Evolutionary conservation across 2,113 vertebrate genomes (phyloP), one percentile per base, ranked within the genome.

Genomic region (Fregetta grallaria): DNA sequence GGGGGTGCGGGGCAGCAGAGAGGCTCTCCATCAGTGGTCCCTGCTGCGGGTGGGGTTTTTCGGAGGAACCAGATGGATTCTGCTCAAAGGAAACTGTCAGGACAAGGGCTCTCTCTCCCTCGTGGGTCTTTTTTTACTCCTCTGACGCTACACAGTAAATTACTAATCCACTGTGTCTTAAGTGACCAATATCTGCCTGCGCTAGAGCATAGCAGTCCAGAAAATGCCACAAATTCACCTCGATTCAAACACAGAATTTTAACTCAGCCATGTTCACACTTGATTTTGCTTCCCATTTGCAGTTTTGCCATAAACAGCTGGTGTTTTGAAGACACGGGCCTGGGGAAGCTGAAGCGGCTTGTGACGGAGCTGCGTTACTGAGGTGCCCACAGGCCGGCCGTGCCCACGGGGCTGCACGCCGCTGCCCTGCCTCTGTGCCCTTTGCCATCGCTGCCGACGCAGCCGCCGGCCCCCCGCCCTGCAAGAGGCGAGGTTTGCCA

Each of bases 381-480:
- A 52, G 66, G 53, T n/a, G 56, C 50, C 30, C 5, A 0, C 0
- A 18, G 72, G 34, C 21, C 0, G 0, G 36, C 40, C 8, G 6
- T 25, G 21, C 23, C 83, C 7, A 1, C 0, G 4, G 19, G 36
- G 17, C 4, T 15, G 3, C 34, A 21, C 3, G 3, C 4, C 2
- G 2, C 75, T 71, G 56, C 42, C 53, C 18, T 36, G 26, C 56
- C 59, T 15, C 17, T 6, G 38, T 27, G 27, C 30, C 18, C 27
- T 18, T 8, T 15, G 8, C n/a, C 65, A 30, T 18, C 29, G 0
- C 5, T 15, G 3, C 22, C 2, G 7, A 3, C 44, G 6, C 14
- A 10, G 45, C 32, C 6, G 2, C 14, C 9, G 6, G n/a, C 62
- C 52, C 50, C 38, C 50, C 10, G 15, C 36, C 40, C 21, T 19